These are phyloP conservation scores for Cataglyphis hispanica DNA, from an alignment of 1,140 invertebrate genomes.

Conservation along the genomic window DNA sequence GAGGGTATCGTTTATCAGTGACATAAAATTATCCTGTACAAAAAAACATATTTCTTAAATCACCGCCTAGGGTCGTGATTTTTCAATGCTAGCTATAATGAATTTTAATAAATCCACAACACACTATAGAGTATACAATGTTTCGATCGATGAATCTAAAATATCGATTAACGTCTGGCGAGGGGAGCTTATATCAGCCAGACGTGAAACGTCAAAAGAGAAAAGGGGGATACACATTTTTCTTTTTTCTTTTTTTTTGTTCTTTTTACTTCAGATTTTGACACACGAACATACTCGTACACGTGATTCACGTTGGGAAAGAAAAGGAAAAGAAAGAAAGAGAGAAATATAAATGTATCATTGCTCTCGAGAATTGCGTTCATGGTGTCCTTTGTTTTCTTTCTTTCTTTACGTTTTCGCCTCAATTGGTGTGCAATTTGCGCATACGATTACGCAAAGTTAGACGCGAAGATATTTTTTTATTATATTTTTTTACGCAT, in stretches of 20 bases:
- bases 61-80: conserved; percentile 61
- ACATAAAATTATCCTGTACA: conserved; percentile 74
- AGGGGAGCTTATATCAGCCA: conserved; percentile 25
- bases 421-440: conserved; percentile 33
- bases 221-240: conserved; percentile 10
- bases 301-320: not conserved
- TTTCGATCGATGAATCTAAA: conserved; percentile 21
- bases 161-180: conserved; percentile 28
- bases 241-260: conserved; percentile 1
- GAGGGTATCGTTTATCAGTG: conserved; percentile 25
- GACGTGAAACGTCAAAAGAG: conserved; percentile 20
- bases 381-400: not conserved
- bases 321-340: not conserved
- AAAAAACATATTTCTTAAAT: conserved; percentile 67
- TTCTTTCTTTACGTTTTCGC: conserved; percentile 29
- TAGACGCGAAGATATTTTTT: conserved; percentile 53
- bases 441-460: conserved; percentile 13
- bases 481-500: conserved; percentile 63
- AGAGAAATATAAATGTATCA: not conserved
- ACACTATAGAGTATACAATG: conserved; percentile 41
- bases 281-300: not conserved
- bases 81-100: conserved; percentile 59
- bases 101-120: conserved; percentile 63
- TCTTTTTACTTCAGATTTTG: conserved; percentile 16
- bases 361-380: not conserved